Conservation (phyloP, 2,113 vertebrate species). For the Rhinoderma darwinii region DNA sequence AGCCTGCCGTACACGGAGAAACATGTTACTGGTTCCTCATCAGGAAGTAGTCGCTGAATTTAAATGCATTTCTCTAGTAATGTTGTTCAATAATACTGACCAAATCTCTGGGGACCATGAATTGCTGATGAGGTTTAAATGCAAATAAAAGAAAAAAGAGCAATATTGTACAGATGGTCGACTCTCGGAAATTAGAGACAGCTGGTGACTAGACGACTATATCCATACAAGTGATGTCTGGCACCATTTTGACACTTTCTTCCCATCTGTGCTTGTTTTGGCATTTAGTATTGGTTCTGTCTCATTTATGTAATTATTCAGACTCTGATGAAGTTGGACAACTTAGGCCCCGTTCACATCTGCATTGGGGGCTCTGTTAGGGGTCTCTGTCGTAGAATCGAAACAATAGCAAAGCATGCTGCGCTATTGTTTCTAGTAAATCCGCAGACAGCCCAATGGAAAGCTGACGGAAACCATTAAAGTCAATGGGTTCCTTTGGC, state of each 20-base stretch:
- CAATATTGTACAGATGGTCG: not conserved
- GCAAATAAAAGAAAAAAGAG: not conserved
- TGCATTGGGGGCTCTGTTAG: no score
- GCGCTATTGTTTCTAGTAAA: no score
- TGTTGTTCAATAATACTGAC: not conserved
- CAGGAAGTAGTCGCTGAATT: not conserved
- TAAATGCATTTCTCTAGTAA: not conserved
- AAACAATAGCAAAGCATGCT: no score
- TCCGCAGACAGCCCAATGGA: no score
- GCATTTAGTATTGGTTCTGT: not conserved
- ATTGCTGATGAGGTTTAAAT: not conserved
- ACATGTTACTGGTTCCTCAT: no score
- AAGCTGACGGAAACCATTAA: no score
- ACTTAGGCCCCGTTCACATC: no score
- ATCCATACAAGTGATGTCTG: not conserved
- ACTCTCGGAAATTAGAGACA: not conserved
- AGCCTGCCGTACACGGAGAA: not conserved
- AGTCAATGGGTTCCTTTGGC: no score
- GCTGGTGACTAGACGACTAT: not conserved
- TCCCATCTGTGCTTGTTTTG: slow-evolving; percentile 1
- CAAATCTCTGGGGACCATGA: not conserved
- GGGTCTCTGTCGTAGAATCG: no score
- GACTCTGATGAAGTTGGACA: not conserved
- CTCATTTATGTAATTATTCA: not conserved
- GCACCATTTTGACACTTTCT: not conserved